A percentile compares a stretch with the other conserved stretches of the same genome.
Evolutionary conservation across 1,140 invertebrate genomes (phyloP).

Genomic region (Procambarus virginalis): DNA sequence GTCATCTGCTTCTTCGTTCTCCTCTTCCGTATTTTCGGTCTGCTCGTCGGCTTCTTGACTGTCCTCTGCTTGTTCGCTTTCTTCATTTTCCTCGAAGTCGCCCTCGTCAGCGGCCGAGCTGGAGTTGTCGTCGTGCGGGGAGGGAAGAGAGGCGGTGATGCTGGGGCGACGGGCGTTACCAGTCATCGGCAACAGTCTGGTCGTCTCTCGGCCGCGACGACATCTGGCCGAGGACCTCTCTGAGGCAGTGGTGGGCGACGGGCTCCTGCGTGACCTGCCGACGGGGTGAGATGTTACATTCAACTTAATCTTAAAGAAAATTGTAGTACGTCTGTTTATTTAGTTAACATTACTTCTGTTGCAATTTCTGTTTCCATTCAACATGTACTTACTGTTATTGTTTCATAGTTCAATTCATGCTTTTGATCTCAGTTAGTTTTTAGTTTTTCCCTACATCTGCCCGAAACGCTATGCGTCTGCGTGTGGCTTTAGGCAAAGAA

Average conservation of each 20-base stretch:
- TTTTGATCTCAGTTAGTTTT: too few relatives aligned
- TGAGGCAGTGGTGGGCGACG: constrained; percentile 20
- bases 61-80: background rate
- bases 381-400: too few relatives aligned
- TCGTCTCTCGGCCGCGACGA: constrained; percentile 39
- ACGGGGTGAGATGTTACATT: too few relatives aligned
- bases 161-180: constrained; percentile 9
- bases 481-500: too few relatives aligned
- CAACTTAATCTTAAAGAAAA: too few relatives aligned
- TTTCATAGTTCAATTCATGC: too few relatives aligned
- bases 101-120: constrained; percentile 50
- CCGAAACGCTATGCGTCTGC: too few relatives aligned
- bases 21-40: constrained; percentile 18
- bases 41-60: background rate
- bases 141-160: background rate
- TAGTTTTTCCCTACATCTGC: too few relatives aligned
- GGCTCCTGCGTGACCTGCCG: constrained; percentile 27
- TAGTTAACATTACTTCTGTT: too few relatives aligned
- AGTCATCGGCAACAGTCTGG: constrained; percentile 16
- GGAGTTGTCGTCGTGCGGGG: constrained; percentile 34
- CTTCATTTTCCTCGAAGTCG: background rate
- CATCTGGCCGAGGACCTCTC: constrained; percentile 33
- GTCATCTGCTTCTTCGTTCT: background rate
- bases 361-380: too few relatives aligned
- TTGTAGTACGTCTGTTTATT: too few relatives aligned